Evolutionary conservation across 2,888 invertebrate genomes (phyloP).

Genomic region (Lysandra coridon): DNA sequence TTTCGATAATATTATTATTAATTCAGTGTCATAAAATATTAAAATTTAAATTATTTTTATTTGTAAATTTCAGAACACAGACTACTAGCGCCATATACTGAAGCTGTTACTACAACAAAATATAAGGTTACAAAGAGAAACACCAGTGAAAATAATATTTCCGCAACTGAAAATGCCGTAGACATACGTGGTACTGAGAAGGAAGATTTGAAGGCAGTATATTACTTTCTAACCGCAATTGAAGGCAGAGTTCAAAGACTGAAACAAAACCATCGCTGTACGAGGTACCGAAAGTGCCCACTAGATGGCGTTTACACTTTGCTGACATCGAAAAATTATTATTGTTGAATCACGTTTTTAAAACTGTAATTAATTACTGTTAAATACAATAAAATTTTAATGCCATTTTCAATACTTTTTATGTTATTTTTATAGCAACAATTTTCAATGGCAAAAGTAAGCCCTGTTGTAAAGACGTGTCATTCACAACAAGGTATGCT

Average conservation of each 20-base stretch:
- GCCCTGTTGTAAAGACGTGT: not conserved
- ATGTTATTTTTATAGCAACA: no score
- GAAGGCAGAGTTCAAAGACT: conserved; percentile 65
- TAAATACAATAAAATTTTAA: not conserved
- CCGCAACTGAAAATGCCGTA: conserved; percentile 46
- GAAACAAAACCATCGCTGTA: conserved; percentile 44
- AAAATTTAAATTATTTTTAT: not conserved
- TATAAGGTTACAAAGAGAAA: not conserved
- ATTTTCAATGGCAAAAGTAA: not conserved
- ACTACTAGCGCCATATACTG: conserved; percentile 47
- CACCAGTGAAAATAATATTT: not conserved
- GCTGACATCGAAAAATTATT: not conserved
- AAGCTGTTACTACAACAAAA: conserved; percentile 35
- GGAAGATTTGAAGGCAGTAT: conserved; percentile 57
- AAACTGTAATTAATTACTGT: no score
- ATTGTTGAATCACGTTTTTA: not conserved
- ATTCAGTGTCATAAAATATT: not conserved
- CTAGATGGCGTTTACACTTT: conserved; percentile 46
- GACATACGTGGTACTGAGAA: conserved; percentile 57
- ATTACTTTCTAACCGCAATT: conserved; percentile 60
- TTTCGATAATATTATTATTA: conserved; percentile 20
- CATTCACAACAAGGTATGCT: no score
- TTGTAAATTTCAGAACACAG: conserved; percentile 51
- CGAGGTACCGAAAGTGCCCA: not conserved
- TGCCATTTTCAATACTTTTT: no score